Evolutionary conservation across 2,888 invertebrate species (phyloP).

Genomic region (Oligia fasciuncula): DNA sequence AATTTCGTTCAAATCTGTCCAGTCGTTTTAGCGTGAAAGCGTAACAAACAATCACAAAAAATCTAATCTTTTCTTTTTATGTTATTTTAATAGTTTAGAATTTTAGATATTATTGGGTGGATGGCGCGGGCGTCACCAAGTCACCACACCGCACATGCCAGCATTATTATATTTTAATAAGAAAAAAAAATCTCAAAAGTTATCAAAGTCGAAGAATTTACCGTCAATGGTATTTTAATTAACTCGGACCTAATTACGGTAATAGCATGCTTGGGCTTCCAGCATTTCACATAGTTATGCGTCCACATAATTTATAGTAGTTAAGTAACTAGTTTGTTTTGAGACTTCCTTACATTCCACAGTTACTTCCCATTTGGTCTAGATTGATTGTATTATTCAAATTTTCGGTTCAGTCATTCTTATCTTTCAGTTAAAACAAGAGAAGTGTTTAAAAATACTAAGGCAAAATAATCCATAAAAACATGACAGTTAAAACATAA

Average conservation of each 20-base stretch:
- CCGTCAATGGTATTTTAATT: constrained; percentile 25
- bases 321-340: constrained; percentile 1
- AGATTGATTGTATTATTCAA: background rate
- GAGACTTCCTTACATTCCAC: background rate
- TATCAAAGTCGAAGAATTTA: background rate
- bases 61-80: no score
- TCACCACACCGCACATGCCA: background rate
- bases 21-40: no score
- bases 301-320: background rate
- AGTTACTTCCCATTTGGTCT: constrained; percentile 13
- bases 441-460: background rate
- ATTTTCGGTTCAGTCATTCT: background rate
- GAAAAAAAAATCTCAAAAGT: constrained; percentile 15
- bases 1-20: no score
- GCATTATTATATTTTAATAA: background rate
- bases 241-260: constrained; percentile 16
- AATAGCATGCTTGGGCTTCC: constrained; percentile 1
- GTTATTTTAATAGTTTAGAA: no score
- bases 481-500: background rate
- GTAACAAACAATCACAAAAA: no score
- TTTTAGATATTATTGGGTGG: background rate
- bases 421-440: background rate
- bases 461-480: background rate
- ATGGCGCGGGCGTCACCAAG: background rate
- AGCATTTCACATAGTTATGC: constrained; percentile 25